phyloP scores from a whole-genome alignment of 2,113 vertebrate species.

The Menidia beryllina region DNA sequence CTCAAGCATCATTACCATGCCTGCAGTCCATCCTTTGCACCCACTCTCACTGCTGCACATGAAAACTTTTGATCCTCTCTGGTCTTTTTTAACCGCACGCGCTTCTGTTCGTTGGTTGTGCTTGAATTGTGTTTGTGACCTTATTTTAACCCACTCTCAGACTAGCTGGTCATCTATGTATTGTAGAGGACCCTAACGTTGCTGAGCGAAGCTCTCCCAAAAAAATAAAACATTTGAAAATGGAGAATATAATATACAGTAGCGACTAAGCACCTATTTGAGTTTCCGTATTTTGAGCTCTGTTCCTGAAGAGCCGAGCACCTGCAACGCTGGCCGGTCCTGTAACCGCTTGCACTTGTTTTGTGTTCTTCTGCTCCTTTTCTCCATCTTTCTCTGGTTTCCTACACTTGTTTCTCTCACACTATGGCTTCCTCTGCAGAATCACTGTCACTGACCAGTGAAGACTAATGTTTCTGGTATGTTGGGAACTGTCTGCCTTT shows the following conservation, averaged over 20 bases:
- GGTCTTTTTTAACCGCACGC: conserved; percentile 21
- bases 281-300: neutral
- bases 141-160: conserved; percentile 14
- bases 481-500: conserved; percentile 80
- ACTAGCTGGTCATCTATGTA: conserved; percentile 52
- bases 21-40: conserved; percentile 15
- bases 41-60: conserved; percentile 18
- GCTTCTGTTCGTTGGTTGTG: conserved; percentile 14
- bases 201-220: conserved; percentile 51
- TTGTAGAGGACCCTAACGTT: conserved; percentile 38
- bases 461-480: conserved; percentile 93
- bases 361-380: conserved; percentile 39
- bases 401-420: conserved; percentile 82
- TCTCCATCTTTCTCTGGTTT: conserved; percentile 58
- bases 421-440: conserved; percentile 96
- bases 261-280: neutral
- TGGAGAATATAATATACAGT: neutral
- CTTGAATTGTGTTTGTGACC: conserved; percentile 47
- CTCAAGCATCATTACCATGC: conserved; percentile 14
- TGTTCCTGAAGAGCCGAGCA: conserved; percentile 44
- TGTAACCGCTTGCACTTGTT: conserved; percentile 67
- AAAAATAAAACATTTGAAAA: too few species aligned
- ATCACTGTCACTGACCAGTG: conserved; percentile 99
- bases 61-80: neutral
- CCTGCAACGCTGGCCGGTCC: conserved; percentile 51